phyloP scores from a whole-genome alignment of 2,797 vertebrate genomes.

The Kryptopterus vitreolus region DNA sequence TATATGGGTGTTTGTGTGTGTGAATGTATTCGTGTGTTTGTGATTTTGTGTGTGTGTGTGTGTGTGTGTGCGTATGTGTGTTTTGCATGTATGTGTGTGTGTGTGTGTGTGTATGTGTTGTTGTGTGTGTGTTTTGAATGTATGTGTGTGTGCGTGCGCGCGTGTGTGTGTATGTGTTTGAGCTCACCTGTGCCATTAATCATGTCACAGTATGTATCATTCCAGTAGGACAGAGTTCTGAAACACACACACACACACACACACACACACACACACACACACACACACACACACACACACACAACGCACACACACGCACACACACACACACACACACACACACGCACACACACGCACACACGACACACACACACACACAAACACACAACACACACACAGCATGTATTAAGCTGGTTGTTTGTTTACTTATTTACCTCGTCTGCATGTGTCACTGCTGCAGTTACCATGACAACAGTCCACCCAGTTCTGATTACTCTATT shows the following conservation, averaged over 20 bases:
- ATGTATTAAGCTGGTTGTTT: constrained; percentile 9
- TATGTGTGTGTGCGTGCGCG: no score
- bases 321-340: not conserved
- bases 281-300: constrained; percentile 4
- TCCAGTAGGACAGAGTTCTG: constrained; percentile 78
- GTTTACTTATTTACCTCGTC: constrained; percentile 1
- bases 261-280: constrained; percentile 12
- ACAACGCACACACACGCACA: not conserved
- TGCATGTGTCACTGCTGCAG: constrained; percentile 22
- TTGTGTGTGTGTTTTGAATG: no score
- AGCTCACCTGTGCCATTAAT: constrained; percentile 91
- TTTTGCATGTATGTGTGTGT: no score
- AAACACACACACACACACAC: constrained; percentile 29
- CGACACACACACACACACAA: not conserved
- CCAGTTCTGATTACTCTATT: constrained; percentile 8
- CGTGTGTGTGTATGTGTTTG: not conserved
- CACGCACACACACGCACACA: constrained; percentile 1
- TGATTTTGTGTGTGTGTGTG: no score
- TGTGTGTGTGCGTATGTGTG: no score
- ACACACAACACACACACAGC: not conserved
- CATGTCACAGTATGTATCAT: constrained; percentile 80
- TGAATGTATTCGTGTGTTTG: no score
- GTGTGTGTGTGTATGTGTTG: no score
- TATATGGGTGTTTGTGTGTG: no score
- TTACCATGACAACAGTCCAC: constrained; percentile 26